Evolutionary conservation across 2,888 invertebrate species (phyloP).

Genomic region (Diadromus collaris): DNA sequence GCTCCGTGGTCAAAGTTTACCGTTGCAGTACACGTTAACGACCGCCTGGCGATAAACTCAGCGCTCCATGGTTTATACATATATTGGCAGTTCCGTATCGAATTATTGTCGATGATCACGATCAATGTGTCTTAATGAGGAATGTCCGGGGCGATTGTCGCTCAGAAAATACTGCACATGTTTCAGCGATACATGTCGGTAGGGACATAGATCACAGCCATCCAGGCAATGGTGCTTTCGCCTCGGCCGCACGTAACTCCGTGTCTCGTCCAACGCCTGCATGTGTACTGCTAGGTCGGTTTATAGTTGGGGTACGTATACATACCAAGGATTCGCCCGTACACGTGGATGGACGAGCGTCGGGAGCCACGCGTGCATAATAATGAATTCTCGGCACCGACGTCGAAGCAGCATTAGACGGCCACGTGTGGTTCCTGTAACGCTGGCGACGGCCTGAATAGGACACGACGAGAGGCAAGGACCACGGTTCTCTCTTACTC

Average conservation of each 20-base stretch:
- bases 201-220: constrained; percentile 7
- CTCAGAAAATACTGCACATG: neutral
- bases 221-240: neutral
- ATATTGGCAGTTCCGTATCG: neutral
- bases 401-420: constrained; percentile 46
- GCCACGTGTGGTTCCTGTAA: constrained; percentile 50
- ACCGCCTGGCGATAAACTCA: constrained; percentile 9
- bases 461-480: constrained; percentile 33
- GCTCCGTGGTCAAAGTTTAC: constrained; percentile 12
- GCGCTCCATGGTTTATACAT: neutral
- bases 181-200: neutral
- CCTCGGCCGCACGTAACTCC: constrained; percentile 21
- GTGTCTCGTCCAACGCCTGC: constrained; percentile 27
- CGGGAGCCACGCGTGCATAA: constrained; percentile 50
- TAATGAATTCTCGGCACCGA: constrained; percentile 48
- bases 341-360: constrained; percentile 23
- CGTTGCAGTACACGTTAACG: constrained; percentile 20
- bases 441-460: constrained; percentile 6
- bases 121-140: neutral
- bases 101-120: constrained; percentile 21
- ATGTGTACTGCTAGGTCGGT: constrained; percentile 8
- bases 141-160: neutral
- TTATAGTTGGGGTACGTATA: constrained; percentile 1
- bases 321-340: neutral
- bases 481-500: constrained; percentile 31